phyloP scores from a whole-genome alignment of 2,888 invertebrate species.

The Desoria tigrina region DNA sequence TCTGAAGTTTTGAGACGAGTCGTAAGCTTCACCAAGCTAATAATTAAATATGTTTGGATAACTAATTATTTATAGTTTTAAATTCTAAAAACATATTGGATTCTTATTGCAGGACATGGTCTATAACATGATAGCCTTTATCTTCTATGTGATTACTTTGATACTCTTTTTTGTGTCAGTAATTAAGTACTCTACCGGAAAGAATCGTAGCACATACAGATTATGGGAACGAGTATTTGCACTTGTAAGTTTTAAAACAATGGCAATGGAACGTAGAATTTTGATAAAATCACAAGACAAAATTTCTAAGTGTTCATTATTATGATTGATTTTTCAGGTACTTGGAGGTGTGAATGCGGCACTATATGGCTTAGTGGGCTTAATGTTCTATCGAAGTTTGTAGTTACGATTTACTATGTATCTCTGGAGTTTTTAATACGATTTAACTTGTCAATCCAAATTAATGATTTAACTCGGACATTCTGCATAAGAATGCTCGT shows the following conservation, averaged over 20 bases:
- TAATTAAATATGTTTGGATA: no score
- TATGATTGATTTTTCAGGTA: conserved; percentile 22
- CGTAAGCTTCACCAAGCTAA: conserved; percentile 12
- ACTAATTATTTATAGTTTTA: background rate
- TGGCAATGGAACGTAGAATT: no score
- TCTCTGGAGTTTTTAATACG: no score
- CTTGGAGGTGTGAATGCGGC: conserved; percentile 26
- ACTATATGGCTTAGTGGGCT: conserved; percentile 28
- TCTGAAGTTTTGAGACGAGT: conserved; percentile 21
- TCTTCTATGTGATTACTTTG: conserved; percentile 31
- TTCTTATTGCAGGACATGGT: conserved; percentile 28
- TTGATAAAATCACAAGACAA: no score
- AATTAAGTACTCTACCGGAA: background rate
- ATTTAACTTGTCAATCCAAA: no score
- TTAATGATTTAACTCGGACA: no score
- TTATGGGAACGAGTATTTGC: conserved; percentile 36
- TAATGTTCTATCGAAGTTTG: conserved; percentile 17
- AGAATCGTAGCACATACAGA: background rate
- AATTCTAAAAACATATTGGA: background rate
- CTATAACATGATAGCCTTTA: conserved; percentile 32
- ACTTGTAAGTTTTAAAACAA: conserved; percentile 33
- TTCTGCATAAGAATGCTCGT: no score
- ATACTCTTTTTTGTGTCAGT: conserved; percentile 32
- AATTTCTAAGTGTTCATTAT: no score
- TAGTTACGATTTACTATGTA: no score